Percentiles rank a stretch among this genome's conserved stretches.
Evolutionary conservation across 2,888 invertebrate species (phyloP).

Genomic region (Hirtodrosophila confusa): DNA sequence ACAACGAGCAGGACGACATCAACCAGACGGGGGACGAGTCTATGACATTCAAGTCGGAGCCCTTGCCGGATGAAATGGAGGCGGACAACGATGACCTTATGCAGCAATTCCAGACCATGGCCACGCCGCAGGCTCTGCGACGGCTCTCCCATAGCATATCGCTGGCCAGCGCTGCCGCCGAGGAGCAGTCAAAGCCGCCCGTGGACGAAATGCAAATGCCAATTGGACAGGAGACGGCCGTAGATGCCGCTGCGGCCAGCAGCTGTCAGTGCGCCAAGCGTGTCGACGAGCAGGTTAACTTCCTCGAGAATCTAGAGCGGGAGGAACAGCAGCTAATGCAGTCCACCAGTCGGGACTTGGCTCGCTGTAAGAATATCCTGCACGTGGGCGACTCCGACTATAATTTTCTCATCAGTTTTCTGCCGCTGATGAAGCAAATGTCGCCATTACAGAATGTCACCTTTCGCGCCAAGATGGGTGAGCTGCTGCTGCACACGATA

Average conservation of each 20-base stretch:
- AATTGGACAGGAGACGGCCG: constrained; percentile 31
- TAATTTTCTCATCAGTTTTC: constrained; percentile 79
- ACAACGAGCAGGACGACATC: constrained; percentile 57
- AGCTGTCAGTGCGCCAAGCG: constrained; percentile 73
- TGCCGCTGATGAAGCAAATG: constrained; percentile 82
- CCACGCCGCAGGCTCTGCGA: constrained; percentile 77
- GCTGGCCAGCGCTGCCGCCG: constrained; percentile 66
- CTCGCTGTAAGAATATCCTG: constrained; percentile 66
- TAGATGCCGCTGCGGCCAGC: constrained; percentile 56
- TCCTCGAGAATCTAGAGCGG: constrained; percentile 70
- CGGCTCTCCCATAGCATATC: constrained; percentile 74
- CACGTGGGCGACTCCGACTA: constrained; percentile 81
- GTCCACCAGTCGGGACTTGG: constrained; percentile 77
- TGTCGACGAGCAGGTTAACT: constrained; percentile 76
- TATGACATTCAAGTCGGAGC: constrained; percentile 56
- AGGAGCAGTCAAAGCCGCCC: constrained; percentile 45
- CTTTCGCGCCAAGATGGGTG: constrained; percentile 80
- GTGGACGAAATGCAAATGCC: neutral
- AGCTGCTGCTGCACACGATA: constrained; percentile 73
- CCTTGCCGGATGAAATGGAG: constrained; percentile 62
- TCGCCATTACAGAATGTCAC: constrained; percentile 73
- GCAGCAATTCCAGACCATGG: constrained; percentile 71
- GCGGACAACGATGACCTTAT: constrained; percentile 75
- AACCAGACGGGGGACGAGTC: constrained; percentile 11
- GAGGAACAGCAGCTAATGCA: constrained; percentile 80